Base-by-base conservation (phyloP, 2,113 vertebrate genomes). In the Sebastes schlegelii region DNA sequence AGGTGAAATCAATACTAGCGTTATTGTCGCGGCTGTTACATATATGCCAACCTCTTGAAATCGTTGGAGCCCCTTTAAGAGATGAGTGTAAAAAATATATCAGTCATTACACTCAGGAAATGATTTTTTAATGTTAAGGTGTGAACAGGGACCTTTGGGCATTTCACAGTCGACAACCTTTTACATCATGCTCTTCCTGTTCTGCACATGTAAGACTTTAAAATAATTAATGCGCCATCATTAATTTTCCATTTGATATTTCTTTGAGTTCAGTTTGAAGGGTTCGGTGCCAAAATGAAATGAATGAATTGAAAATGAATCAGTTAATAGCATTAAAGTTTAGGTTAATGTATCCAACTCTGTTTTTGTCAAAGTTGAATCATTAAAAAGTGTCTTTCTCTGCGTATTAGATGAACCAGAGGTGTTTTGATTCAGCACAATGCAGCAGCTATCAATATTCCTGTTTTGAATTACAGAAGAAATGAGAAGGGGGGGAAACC, bases 371-470 rank as follows among this genome's bases (percentile, higher is more conserved):
- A 51, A 26, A 61, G 51, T 34, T 54, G 13, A 68, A 55, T 58
- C 57, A 45, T 34, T 70, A 11, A 6, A 69, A 12, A 46, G 4
- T 5, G 14, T 63, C 5, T 68, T 62, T 60, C 34, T 51, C 60
- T 49, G 34, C 11, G 17, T 66, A 43, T 61, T 42, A 48, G 11
- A 51, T 70, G 19, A 69, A 72, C 45, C 57, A 6, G 13, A 21
- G 17, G 19, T 71, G 54, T 68, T 75, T 61, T 63, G 67, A 64
- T 84, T 62, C 11, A 8, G 21, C 7, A 49, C 63, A 61, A 13
- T 64, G 62, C 49, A 49, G 10, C n/a, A 67, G 43, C 46, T 74
- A 60, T 88, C 77, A 83, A 58, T 78, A 86, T 77, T 62, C n/a
- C 34, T 48, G 11, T 70, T 84, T 63, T 65, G 17, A 70, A 65